These are phyloP conservation scores for Cryptoprocta ferox DNA, from an alignment of 2,797 vertebrate species.

Conservation along the genomic window DNA sequence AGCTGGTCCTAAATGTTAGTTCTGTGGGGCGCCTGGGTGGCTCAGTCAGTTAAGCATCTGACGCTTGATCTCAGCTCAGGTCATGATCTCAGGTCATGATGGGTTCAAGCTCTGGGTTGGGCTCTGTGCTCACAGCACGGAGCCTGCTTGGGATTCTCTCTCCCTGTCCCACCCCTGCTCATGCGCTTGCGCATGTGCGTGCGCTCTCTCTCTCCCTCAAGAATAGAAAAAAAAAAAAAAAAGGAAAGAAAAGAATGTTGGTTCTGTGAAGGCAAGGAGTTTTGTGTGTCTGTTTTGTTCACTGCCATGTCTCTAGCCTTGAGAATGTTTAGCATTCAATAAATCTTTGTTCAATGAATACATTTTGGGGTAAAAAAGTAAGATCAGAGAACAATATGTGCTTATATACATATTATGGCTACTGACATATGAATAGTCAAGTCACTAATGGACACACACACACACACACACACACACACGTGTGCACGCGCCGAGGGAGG, in stretches of 20 bases:
- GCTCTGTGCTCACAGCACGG: too few relatives aligned
- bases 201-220: too few relatives aligned
- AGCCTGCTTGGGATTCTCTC: too few relatives aligned
- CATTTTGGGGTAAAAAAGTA: background rate
- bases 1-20: background rate
- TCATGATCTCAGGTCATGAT: too few relatives aligned
- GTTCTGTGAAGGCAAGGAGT: background rate
- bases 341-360: background rate
- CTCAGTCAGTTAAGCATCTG: too few relatives aligned
- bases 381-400: background rate
- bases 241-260: background rate
- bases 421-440: background rate
- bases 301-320: background rate
- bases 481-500: fast-evolving
- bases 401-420: background rate
- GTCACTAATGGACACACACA: background rate
- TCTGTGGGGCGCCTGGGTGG: background rate
- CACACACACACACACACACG: too few relatives aligned
- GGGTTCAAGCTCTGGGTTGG: too few relatives aligned
- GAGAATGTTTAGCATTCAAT: background rate
- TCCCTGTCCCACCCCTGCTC: too few relatives aligned
- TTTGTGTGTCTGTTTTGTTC: too few relatives aligned
- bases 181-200: too few relatives aligned
- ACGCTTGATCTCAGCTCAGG: too few relatives aligned
- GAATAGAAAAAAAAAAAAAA: too few relatives aligned